Evolutionary conservation across 2,113 vertebrate species (phyloP), one percentile per base, ranked within the genome.

Genomic region (Mormoops blainvillei): DNA sequence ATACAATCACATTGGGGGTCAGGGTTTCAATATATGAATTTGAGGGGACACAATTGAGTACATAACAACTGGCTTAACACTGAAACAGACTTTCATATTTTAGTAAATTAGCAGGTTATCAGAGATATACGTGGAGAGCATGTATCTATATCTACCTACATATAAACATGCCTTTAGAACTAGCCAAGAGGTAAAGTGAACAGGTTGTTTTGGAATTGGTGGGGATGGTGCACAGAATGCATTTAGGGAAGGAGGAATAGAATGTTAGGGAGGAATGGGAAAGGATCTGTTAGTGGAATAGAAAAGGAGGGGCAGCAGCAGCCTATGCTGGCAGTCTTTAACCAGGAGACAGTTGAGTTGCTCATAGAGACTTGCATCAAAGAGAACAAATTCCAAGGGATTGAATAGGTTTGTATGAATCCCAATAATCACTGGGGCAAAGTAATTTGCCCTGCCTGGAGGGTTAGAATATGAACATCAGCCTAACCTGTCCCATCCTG

Each of bases 51-150:
- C 7, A 80, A 71, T 67, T 94, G 31, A 89, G 73, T 87, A 31
- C 74, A 33, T 71, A 77, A 89, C 54, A 89, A 73, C 31, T 41
- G 5, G 14, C 65, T 95, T 90, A 84, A 80, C 4, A 80, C 24
- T 89, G 91, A 94, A 94, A 65, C 20, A 84, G 33, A 92, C 43
- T 67, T 77, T 87, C 14, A 56, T 81, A 88, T 58, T 95, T 96
- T 88, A 95, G 33, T 82, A 96, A 94, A 92, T 73, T 63, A 95
- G 24, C 50, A 90, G 7, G 26, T 89, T 70, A 41, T 80, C 68
- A 71, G 58, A 80, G 26, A 88, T 77, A 20, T 78, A 73, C 77
- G 33, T 63, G 19, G 10, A 5, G 11, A 65, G 38, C 41, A 82
- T 24, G 16, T 93, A 73, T 87, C 61, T 48, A 48, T 12, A 48